Conservation (phyloP, 2,797 vertebrate species). For the Manis crassicaudata region DNA sequence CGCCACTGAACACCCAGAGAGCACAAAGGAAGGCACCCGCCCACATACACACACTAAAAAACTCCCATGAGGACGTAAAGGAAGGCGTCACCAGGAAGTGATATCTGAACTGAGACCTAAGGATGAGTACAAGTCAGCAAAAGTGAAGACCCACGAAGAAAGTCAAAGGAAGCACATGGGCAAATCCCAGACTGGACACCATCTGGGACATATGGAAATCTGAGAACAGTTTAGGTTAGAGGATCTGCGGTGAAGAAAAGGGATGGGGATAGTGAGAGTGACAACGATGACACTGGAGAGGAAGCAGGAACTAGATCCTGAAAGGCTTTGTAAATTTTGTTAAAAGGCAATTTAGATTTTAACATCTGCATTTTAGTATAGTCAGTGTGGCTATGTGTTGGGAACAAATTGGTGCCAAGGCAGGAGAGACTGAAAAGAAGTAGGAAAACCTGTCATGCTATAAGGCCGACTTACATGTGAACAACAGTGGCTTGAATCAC, state of each 20-base stretch:
- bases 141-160: background rate
- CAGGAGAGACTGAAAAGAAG: background rate
- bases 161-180: background rate
- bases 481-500: background rate
- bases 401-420: background rate
- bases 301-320: background rate
- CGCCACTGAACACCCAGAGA: background rate
- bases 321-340: conserved; percentile 9
- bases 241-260: background rate
- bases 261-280: background rate
- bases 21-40: background rate
- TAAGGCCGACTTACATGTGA: background rate
- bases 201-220: background rate
- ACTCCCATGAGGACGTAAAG: background rate
- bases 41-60: background rate
- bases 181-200: background rate
- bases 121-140: background rate
- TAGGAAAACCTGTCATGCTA: background rate
- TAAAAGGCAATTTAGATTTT: conserved; percentile 24
- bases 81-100: background rate
- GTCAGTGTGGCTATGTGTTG: background rate
- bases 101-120: background rate
- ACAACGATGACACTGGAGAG: background rate
- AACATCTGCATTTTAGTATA: background rate
- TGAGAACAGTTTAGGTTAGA: background rate